A percentile compares a stretch with the other conserved stretches of the same genome.
Evolutionary conservation across 2,888 invertebrate species (phyloP).

Genomic region (Napeogenes sylphis): DNA sequence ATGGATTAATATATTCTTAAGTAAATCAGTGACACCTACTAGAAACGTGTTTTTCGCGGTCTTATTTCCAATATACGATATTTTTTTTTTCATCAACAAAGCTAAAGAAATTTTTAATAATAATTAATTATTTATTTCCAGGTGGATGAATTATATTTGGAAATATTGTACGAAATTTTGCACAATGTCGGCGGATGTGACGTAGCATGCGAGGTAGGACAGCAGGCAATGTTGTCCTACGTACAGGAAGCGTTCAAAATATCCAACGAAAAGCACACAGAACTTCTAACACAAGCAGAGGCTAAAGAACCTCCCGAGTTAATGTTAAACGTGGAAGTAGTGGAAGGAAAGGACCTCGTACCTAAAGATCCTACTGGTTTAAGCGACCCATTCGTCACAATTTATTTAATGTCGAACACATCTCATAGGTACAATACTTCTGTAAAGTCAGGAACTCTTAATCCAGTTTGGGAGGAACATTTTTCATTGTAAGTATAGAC

Average conservation of each 20-base stretch:
- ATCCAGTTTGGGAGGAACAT: constrained; percentile 97
- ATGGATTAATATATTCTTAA: too few relatives aligned
- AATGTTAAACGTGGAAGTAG: constrained; percentile 89
- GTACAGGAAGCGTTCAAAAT: constrained; percentile 88
- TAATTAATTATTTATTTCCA: constrained; percentile 51
- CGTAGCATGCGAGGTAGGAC: constrained; percentile 82
- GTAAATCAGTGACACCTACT: too few relatives aligned
- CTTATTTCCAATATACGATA: too few relatives aligned
- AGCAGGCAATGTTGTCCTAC: constrained; percentile 83
- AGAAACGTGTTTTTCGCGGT: too few relatives aligned
- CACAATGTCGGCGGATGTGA: constrained; percentile 92
- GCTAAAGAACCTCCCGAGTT: constrained; percentile 90
- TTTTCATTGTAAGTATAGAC: constrained; percentile 90
- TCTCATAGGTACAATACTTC: constrained; percentile 92
- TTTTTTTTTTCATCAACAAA: too few relatives aligned
- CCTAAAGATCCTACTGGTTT: constrained; percentile 94
- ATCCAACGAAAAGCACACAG: constrained; percentile 84
- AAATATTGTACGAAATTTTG: constrained; percentile 88
- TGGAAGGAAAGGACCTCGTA: constrained; percentile 89
- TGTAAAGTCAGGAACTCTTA: constrained; percentile 92
- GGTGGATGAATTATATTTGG: constrained; percentile 92
- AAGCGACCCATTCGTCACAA: constrained; percentile 97
- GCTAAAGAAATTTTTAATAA: not conserved
- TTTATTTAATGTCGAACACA: constrained; percentile 87
- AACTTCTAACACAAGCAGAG: constrained; percentile 83